Evolutionary conservation across 1,140 invertebrate genomes (phyloP).

Genomic region (Drosophila pruinosa): DNA sequence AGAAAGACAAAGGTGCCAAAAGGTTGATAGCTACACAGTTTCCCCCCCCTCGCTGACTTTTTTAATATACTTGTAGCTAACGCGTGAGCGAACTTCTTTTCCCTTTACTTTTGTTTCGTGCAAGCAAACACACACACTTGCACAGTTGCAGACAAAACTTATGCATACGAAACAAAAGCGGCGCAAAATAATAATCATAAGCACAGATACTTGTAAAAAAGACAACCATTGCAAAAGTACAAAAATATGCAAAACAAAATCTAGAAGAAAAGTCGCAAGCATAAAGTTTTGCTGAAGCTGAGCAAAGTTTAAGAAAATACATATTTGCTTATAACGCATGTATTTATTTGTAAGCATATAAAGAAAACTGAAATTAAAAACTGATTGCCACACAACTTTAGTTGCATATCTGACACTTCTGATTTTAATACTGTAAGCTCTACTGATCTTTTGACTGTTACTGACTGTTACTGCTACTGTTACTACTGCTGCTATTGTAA

Average conservation of each 20-base stretch:
- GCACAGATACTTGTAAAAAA: constrained; percentile 28
- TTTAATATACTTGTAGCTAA: constrained; percentile 65
- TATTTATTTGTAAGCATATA: too few species aligned
- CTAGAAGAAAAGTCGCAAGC: background rate
- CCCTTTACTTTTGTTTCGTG: constrained; percentile 55
- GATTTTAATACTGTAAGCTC: too few species aligned
- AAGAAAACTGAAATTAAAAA: too few species aligned
- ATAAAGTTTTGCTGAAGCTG: background rate
- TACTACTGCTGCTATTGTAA: too few species aligned
- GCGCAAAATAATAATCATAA: constrained; percentile 48
- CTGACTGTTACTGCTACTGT: too few species aligned
- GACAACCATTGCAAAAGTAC: background rate
- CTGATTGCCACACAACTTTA: too few species aligned
- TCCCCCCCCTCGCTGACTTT: constrained; percentile 21
- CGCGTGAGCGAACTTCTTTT: constrained; percentile 47
- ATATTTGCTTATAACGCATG: too few species aligned
- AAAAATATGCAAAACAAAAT: constrained; percentile 2
- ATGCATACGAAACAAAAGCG: constrained; percentile 50
- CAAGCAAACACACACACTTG: background rate
- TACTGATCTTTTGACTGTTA: too few species aligned
- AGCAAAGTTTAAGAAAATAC: too few species aligned
- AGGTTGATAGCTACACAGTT: constrained; percentile 41
- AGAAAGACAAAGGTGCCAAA: constrained; percentile 74
- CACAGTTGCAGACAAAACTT: constrained; percentile 33
- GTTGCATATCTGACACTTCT: too few species aligned